Evolutionary conservation across 1,140 invertebrate genomes (phyloP).

Genomic region (Drosophila busckii): DNA sequence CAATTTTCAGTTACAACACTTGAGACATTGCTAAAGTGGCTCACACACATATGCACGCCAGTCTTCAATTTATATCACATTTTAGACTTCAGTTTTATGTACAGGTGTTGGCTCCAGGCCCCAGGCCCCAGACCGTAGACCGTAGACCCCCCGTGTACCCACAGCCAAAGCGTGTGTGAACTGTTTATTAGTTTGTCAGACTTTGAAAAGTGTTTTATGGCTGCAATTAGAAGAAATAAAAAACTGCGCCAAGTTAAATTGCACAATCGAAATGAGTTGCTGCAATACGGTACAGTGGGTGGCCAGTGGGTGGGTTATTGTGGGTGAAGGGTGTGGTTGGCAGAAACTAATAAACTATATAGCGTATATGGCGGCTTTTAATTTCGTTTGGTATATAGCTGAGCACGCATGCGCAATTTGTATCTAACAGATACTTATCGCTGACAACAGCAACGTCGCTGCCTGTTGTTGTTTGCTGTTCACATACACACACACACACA

Average conservation of each 20-base stretch:
- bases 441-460: constrained; percentile 13
- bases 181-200: constrained; percentile 70
- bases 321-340: neutral
- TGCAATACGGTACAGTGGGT: constrained; percentile 21
- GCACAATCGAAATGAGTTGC: constrained; percentile 66
- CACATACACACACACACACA: constrained; percentile 8
- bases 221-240: constrained; percentile 73
- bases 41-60: constrained; percentile 27
- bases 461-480: constrained; percentile 39
- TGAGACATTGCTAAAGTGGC: constrained; percentile 56
- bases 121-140: neutral
- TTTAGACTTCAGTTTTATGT: constrained; percentile 7
- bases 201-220: constrained; percentile 73
- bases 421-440: constrained; percentile 75
- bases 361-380: constrained; percentile 10
- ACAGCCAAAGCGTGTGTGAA: constrained; percentile 36
- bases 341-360: neutral
- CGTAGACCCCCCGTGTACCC: constrained; percentile 10
- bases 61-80: constrained; percentile 32
- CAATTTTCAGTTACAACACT: constrained; percentile 56
- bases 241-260: constrained; percentile 68
- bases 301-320: neutral
- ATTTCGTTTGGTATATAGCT: constrained; percentile 14
- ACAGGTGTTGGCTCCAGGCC: constrained; percentile 17
- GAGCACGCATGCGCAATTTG: constrained; percentile 75